phyloP scores from a whole-genome alignment of 2,797 vertebrate species.

The Anas flavirostris region DNA sequence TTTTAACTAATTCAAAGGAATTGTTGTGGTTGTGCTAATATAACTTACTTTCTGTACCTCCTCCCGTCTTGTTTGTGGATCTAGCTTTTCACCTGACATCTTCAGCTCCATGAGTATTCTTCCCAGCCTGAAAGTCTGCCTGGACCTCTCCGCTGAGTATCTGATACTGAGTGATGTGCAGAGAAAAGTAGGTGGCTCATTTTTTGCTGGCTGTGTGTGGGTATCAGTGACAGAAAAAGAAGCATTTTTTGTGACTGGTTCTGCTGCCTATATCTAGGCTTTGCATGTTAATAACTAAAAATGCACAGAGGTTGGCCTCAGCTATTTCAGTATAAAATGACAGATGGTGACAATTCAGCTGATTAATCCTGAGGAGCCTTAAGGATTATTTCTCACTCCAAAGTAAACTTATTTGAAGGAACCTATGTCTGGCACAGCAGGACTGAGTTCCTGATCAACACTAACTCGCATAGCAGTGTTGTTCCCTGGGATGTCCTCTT shows the following conservation, averaged over 20 bases:
- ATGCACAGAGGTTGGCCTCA: background rate
- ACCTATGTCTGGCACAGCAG: background rate
- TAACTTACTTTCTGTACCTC: background rate
- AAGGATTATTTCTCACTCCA: background rate
- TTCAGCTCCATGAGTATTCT: conserved; percentile 86
- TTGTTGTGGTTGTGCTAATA: background rate
- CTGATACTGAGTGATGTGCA: conserved; percentile 96
- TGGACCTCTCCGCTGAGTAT: conserved; percentile 95
- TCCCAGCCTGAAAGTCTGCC: conserved; percentile 93
- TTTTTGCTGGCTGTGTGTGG: background rate
- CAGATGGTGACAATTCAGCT: background rate
- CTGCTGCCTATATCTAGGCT: background rate
- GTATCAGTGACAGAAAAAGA: background rate
- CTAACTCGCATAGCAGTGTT: accelerated
- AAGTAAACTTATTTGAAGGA: background rate
- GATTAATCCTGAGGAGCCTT: background rate
- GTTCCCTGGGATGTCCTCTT: background rate
- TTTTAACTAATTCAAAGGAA: background rate
- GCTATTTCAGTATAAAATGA: background rate
- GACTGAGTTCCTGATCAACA: background rate
- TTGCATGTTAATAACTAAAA: background rate
- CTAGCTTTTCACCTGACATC: conserved; percentile 94
- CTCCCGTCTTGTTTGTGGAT: background rate
- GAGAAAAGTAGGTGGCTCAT: conserved; percentile 86
- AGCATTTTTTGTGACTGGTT: background rate